Evolutionary conservation across 2,113 vertebrate species (phyloP).

Genomic region (Leucoraja erinaceus): DNA sequence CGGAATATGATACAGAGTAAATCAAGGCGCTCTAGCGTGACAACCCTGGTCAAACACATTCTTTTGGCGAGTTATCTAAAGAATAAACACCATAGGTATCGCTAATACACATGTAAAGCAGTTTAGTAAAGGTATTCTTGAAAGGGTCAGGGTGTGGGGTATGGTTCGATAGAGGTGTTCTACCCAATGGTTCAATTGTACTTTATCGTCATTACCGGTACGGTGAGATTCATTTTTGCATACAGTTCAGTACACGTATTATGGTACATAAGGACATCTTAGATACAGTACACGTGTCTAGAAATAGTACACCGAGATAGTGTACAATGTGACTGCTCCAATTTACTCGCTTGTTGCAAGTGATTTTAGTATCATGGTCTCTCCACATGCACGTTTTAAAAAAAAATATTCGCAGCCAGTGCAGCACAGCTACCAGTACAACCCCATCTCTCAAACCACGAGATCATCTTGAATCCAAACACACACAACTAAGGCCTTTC

Average conservation of each 20-base stretch:
- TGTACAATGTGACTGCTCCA: too few relatives aligned
- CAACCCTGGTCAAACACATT: background rate
- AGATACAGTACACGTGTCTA: too few relatives aligned
- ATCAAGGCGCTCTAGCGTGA: background rate
- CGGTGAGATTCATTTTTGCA: too few relatives aligned
- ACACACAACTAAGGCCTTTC: background rate
- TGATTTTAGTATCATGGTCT: background rate
- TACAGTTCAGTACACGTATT: too few relatives aligned
- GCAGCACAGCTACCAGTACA: background rate
- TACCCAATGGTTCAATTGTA: background rate
- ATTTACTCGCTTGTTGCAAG: background rate
- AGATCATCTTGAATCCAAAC: background rate
- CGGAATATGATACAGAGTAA: background rate
- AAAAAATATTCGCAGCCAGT: background rate
- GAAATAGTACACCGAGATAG: too few relatives aligned
- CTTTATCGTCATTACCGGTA: too few relatives aligned
- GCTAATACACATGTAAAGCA: background rate
- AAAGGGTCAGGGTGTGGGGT: too few relatives aligned
- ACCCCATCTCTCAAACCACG: background rate
- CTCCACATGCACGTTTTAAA: too few relatives aligned
- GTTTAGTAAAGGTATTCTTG: background rate
- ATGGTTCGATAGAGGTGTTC: background rate
- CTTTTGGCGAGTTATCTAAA: background rate
- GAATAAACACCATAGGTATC: background rate
- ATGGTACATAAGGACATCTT: too few relatives aligned